A percentile compares a stretch with the other conserved stretches of the same genome.
These are phyloP conservation scores for Distichodus sexfasciatus DNA, from an alignment of 2,797 vertebrate genomes.

Conservation along the genomic window DNA sequence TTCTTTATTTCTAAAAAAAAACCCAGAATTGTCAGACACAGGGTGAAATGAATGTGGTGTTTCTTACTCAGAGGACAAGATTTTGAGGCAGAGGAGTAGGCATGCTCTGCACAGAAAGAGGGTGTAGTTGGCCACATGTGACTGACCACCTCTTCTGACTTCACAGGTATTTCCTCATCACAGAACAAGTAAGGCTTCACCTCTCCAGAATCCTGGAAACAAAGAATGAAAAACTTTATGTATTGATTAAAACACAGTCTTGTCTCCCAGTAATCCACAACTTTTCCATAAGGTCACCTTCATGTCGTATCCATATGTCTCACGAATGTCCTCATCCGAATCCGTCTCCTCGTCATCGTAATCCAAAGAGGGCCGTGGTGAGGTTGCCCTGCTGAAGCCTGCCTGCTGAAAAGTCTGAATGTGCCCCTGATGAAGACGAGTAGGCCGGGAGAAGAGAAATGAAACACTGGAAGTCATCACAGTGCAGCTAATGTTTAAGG, in stretches of 20 bases:
- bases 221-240: background rate
- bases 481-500: background rate
- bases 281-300: constrained; percentile 73
- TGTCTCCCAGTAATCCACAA: too few relatives aligned
- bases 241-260: too few relatives aligned
- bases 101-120: constrained; percentile 95
- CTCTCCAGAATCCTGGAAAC: constrained; percentile 86
- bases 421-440: constrained; percentile 79
- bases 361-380: constrained; percentile 87
- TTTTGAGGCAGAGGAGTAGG: constrained; percentile 97
- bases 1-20: background rate
- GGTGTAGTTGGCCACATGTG: constrained; percentile 95
- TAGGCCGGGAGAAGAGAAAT: background rate
- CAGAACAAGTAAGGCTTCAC: constrained; percentile 96
- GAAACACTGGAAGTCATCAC: background rate
- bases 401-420: constrained; percentile 96
- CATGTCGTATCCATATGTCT: constrained; percentile 92
- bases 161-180: constrained; percentile 97
- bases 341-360: constrained; percentile 98
- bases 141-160: constrained; percentile 97
- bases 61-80: constrained; percentile 90
- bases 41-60: background rate
- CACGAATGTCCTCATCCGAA: constrained; percentile 95
- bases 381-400: constrained; percentile 90
- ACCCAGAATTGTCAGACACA: background rate